Evolutionary conservation across 2,797 vertebrate species (phyloP), one percentile per base, ranked within the genome.

Genomic region (Adrianichthys oophorus): DNA sequence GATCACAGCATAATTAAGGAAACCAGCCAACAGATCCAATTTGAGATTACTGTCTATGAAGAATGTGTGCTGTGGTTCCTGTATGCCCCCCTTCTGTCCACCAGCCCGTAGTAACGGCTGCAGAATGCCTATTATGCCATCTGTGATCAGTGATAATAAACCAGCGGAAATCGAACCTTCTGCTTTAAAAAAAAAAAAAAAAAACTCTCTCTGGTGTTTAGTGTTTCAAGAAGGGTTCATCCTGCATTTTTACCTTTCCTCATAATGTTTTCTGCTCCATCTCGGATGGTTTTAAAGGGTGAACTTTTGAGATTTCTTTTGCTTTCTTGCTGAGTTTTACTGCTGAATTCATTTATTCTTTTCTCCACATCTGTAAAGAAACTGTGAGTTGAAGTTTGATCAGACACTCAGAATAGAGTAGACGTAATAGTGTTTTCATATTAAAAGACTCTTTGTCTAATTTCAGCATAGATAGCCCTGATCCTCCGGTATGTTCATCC

Each of bases 11-110:
- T 92, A 92, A 94, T 92, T 92, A 90, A 85, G 90, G 79, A 75
- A 90, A 90, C 81, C 85, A 83, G 89, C 91, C 64, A 72, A 87
- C 90, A 90, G 92, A 93, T 90, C 90, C 86, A 88, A 90, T 87
- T 87, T 91, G 64, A 91, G 90, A 90, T 87, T 82, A 87, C 80
- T 79, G 80, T 81, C 84, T 87, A 87, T 79, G 78, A 90, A 80
- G 81, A 85, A 87, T 89, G 82, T 85, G 72, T 76, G 81, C 70
- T 66, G 49, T 40, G 40, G 49, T 4, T 65, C 48, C 66, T 57
- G 46, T 29, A 48, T 15, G 42, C 49, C 45, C 44, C 15, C 1
- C 23, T 7, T 5, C 12, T 43, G 24, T 24, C 17, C 3, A 15
- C 12, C 50, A 4, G 1, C 41, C 41, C 61, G 1, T 42, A 45